These are phyloP conservation scores for Plutella xylostella DNA, from an alignment of 2,888 invertebrate species.

Conservation along the genomic window DNA sequence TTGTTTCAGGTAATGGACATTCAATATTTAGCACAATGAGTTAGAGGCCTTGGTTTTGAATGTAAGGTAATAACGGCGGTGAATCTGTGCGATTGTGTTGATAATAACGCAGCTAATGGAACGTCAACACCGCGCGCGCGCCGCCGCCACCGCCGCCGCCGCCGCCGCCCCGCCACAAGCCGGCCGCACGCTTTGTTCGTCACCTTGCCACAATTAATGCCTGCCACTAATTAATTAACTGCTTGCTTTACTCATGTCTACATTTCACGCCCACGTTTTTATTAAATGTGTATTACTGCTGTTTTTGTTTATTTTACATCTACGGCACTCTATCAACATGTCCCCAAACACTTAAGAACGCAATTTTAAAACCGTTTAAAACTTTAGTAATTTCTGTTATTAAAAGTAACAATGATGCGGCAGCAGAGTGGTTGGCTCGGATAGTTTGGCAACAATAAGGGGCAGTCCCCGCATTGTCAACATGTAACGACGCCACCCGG, in stretches of 20 bases:
- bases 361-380: too few species aligned
- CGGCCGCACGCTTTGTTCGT: slow-evolving; percentile 7
- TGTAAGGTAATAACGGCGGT: background rate
- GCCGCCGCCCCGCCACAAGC: slow-evolving; percentile 13
- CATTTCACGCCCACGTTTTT: background rate
- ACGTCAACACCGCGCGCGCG: slow-evolving; percentile 16
- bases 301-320: too few species aligned
- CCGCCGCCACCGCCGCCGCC: too few species aligned
- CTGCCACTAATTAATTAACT: slow-evolving; percentile 2
- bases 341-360: too few species aligned
- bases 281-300: background rate
- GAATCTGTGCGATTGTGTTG: slow-evolving; percentile 4
- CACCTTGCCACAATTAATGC: slow-evolving; percentile 1
- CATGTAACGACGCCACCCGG: too few species aligned
- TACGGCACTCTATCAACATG: too few species aligned
- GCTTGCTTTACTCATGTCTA: background rate
- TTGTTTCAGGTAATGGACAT: slow-evolving; percentile 4
- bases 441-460: too few species aligned
- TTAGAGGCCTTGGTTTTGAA: background rate
- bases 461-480: too few species aligned
- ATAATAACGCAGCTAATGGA: slow-evolving; percentile 13
- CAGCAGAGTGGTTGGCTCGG: too few species aligned
- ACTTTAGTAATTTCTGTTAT: too few species aligned
- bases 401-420: too few species aligned
- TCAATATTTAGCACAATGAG: background rate